Conservation (phyloP, 2,113 vertebrate species). For the Scartelaos histophorus region DNA sequence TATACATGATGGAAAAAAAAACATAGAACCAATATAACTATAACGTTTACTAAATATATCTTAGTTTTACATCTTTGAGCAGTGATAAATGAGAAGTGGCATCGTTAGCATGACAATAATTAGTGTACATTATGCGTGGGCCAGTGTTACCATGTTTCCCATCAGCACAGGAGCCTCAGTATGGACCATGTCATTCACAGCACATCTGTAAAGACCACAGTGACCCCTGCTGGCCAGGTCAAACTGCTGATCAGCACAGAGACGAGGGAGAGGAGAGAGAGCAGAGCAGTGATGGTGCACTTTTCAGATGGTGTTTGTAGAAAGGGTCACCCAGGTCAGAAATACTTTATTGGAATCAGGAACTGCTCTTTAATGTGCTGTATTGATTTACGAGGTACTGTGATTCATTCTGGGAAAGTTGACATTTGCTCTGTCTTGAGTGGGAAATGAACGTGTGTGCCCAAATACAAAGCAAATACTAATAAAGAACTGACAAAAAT, state of each 20-base stretch:
- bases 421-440: conserved; percentile 29
- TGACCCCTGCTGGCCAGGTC: conserved; percentile 78
- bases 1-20: too few relatives aligned
- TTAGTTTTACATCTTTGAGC: not conserved
- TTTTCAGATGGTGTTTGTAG: conserved; percentile 20
- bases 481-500: not conserved
- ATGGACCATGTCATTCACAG: conserved; percentile 20
- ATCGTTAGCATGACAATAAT: not conserved
- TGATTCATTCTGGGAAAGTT: conserved; percentile 30
- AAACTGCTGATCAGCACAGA: conserved; percentile 13
- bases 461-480: not conserved
- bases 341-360: conserved; percentile 23
- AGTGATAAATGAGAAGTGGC: too few relatives aligned
- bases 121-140: not conserved
- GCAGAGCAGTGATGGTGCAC: conserved; percentile 7
- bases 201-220: conserved; percentile 69
- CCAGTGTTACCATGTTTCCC: conserved; percentile 22
- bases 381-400: conserved; percentile 36
- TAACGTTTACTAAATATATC: too few relatives aligned
- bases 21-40: too few relatives aligned
- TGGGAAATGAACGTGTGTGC: not conserved
- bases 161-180: conserved; percentile 13
- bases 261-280: conserved; percentile 3
- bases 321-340: conserved; percentile 23
- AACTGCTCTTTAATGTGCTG: conserved; percentile 34